Base-by-base conservation (phyloP, 2,113 vertebrate genomes). In the Salvelinus sp. region DNA sequence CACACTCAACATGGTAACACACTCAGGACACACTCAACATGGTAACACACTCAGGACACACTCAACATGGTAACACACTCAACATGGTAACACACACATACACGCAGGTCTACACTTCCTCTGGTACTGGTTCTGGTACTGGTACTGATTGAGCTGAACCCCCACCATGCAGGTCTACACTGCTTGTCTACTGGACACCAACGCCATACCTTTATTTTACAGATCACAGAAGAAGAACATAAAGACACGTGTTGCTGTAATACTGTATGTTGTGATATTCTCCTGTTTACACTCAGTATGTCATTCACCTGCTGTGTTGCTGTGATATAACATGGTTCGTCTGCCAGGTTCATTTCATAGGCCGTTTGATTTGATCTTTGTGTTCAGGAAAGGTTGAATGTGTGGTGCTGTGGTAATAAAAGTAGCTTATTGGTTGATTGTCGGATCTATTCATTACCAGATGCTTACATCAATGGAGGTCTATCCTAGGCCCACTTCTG, bases 221-320 rank as follows among this genome's bases (percentile, higher is more conserved):
- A 1, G 16, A n/a, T 60, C 58, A 60, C 4, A 60, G 20, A 60
- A 60, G 48, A 50, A 22, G 0, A 60, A 22, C 0, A 20, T 4
- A 22, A 60, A 60, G 6, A 60, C 14, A n/a, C 0, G 13, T 4
- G 12, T 57, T 57, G 14, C 16, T 54, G 50, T 54, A 5, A 58
- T 27, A 27, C 27, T 27, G 27, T 2, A 20, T 18, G 2, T 58
- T 48, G 12, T 48, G 7, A 48, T 48, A 48, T 10, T 48, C 30
- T 30, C 4, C 30, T 30, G 30, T 30, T 48, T 10, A 48, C 7
- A 48, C 2, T 48, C 6, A 23, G 12, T 48, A 6, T 58, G 57
- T 72, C 65, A 79, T 79, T 80, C 18, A 44, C 73, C 67, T 70
- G 14, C 3, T 69, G 62, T 18, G 3, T 7, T 20, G 57, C 16